A percentile compares a stretch with the other conserved stretches of the same genome.
Conservation (phyloP, 2,888 invertebrate genomes). For the Sialis fuliginosa region DNA sequence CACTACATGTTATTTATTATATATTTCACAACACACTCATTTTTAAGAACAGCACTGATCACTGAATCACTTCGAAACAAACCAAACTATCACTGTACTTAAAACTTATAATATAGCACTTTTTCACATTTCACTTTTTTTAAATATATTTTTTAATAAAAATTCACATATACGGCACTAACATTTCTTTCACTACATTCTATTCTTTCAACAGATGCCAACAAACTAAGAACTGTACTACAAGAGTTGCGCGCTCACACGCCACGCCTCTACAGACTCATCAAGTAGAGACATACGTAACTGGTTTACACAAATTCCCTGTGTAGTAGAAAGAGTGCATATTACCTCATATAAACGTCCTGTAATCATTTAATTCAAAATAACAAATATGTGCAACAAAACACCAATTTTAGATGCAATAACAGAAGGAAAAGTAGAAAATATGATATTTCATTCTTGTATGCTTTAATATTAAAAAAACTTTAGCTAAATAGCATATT, state of each 20-base stretch:
- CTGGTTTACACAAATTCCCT: too few species aligned
- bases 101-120: not conserved
- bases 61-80: not conserved
- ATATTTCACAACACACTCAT: slow-evolving; percentile 10
- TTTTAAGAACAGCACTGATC: slow-evolving; percentile 3
- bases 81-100: not conserved
- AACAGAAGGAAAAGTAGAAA: too few species aligned
- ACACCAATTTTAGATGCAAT: too few species aligned
- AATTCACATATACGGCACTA: not conserved
- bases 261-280: slow-evolving; percentile 3
- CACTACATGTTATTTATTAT: slow-evolving; percentile 8
- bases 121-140: slow-evolving; percentile 1
- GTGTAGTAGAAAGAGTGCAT: too few species aligned
- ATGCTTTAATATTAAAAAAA: too few species aligned
- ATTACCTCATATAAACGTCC: too few species aligned
- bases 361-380: too few species aligned
- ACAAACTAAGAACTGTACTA: slow-evolving; percentile 3
- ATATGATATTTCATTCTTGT: too few species aligned
- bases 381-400: too few species aligned
- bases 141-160: not conserved
- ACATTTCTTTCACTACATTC: slow-evolving; percentile 3
- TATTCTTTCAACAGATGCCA: slow-evolving; percentile 5
- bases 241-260: slow-evolving; percentile 3
- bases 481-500: not conserved
- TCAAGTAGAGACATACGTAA: not conserved